A percentile compares a stretch with the other conserved stretches of the same genome.
Evolutionary conservation across 2,888 invertebrate species (phyloP).

Genomic region (Hydroisotoma schaefferi): DNA sequence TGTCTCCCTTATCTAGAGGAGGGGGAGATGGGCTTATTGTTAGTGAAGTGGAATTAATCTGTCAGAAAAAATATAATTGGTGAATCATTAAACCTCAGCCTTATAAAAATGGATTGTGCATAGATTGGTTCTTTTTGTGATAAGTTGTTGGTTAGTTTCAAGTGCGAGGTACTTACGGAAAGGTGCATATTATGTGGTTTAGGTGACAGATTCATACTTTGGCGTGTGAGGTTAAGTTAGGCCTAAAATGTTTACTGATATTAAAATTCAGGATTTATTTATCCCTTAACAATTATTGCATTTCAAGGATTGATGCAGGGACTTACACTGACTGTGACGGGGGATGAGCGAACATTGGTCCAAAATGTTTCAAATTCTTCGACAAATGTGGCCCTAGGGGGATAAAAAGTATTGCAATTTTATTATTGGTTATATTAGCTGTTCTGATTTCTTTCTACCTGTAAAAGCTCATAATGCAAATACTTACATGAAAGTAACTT

Average conservation of each 20-base stretch:
- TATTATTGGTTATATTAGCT: not conserved
- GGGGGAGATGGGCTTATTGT: not conserved
- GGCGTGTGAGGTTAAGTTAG: not conserved
- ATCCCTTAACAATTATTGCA: not conserved
- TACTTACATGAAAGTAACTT: conserved; percentile 33
- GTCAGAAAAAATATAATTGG: too few relatives aligned
- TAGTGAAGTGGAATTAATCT: not conserved
- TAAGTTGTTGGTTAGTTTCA: too few relatives aligned
- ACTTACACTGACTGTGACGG: conserved; percentile 31
- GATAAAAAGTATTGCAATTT: not conserved
- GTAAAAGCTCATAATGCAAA: too few relatives aligned
- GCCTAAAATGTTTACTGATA: conserved; percentile 2
- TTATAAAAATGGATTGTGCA: too few relatives aligned
- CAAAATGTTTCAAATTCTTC: conserved; percentile 36
- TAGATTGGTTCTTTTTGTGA: too few relatives aligned
- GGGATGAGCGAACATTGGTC: conserved; percentile 23
- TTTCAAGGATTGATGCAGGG: not conserved
- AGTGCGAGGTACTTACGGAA: too few relatives aligned
- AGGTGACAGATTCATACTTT: too few relatives aligned
- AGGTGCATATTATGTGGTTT: not conserved
- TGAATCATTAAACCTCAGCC: too few relatives aligned
- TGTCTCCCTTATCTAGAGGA: conserved; percentile 15
- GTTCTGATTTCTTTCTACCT: not conserved
- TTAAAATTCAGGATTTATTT: not conserved
- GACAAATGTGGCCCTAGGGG: conserved; percentile 30